phyloP scores from a whole-genome alignment of 2,888 invertebrate genomes.

The Anticlea derivata region DNA sequence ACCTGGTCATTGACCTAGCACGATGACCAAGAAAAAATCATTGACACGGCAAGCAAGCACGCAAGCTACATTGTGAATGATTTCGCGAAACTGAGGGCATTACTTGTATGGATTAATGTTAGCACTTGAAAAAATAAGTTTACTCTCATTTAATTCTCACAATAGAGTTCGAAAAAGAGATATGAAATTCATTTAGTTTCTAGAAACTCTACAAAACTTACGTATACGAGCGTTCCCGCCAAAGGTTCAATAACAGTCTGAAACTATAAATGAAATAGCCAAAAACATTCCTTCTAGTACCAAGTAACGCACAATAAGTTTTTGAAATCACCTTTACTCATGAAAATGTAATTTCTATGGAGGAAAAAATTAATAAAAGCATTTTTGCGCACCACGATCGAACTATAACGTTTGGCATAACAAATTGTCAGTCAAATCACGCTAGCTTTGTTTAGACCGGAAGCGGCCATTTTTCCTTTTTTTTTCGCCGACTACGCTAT shows the following conservation, averaged over 20 bases:
- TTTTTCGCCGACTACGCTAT: conserved; percentile 40
- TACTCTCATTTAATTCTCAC: no score
- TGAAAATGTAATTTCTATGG: conserved; percentile 1
- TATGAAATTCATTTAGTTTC: no score
- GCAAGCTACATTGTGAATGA: conserved; percentile 54
- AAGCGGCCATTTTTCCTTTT: conserved; percentile 52
- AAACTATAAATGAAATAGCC: no score
- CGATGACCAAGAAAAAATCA: no score
- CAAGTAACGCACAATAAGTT: conserved; percentile 5
- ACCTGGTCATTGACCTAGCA: no score
- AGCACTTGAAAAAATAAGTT: no score
- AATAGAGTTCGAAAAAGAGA: no score
- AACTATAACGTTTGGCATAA: conserved; percentile 18
- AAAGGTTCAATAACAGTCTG: no score
- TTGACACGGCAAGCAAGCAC: no score
- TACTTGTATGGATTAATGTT: no score
- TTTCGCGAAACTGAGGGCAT: conserved; percentile 11
- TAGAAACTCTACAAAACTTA: no score
- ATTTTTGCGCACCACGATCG: conserved; percentile 4
- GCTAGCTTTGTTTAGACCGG: conserved; percentile 60
- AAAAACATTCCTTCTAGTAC: not conserved
- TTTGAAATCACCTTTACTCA: conserved; percentile 20
- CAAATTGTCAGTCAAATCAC: conserved; percentile 49
- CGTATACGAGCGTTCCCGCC: no score
- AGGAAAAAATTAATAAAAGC: conserved; percentile 13